phyloP scores from a whole-genome alignment of 2,888 invertebrate species.

The Melinaea marsaeus region DNA sequence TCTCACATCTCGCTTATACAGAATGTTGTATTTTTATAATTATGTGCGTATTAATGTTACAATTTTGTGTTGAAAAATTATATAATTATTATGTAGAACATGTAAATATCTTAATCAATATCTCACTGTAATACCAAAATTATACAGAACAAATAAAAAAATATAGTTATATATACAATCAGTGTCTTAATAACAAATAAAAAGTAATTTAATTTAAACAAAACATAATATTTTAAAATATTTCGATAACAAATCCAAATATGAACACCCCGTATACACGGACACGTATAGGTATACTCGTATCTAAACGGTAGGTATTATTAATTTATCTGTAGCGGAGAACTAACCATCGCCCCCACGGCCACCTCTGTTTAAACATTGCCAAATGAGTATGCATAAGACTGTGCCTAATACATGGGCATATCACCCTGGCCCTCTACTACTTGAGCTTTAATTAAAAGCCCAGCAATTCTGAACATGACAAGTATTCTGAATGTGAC shows the following conservation, averaged over 20 bases:
- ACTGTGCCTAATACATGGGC: slow-evolving; percentile 68
- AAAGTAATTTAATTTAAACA: not conserved
- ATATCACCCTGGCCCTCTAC: slow-evolving; percentile 62
- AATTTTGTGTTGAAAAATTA: not conserved
- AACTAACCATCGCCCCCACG: slow-evolving; percentile 69
- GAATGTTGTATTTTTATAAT: slow-evolving; percentile 38
- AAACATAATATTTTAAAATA: not conserved
- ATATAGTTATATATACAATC: no score
- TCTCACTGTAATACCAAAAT: no score
- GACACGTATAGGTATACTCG: slow-evolving; percentile 57
- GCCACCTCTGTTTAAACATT: slow-evolving; percentile 68
- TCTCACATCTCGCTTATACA: slow-evolving; percentile 66
- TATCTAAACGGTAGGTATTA: slow-evolving; percentile 57
- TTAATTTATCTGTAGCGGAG: slow-evolving; percentile 76
- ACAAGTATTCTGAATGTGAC: slow-evolving; percentile 70
- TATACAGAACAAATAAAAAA: no score
- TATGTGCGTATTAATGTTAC: slow-evolving; percentile 8
- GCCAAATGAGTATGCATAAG: slow-evolving; percentile 76
- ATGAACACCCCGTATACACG: slow-evolving; percentile 53
- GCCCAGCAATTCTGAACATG: slow-evolving; percentile 73
- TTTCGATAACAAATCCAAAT: not conserved
- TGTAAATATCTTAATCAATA: not conserved
- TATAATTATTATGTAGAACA: not conserved
- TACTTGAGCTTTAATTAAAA: slow-evolving; percentile 76
- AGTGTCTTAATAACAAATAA: no score